phyloP scores from a whole-genome alignment of 2,888 invertebrate genomes.

The Xylocampa areola region DNA sequence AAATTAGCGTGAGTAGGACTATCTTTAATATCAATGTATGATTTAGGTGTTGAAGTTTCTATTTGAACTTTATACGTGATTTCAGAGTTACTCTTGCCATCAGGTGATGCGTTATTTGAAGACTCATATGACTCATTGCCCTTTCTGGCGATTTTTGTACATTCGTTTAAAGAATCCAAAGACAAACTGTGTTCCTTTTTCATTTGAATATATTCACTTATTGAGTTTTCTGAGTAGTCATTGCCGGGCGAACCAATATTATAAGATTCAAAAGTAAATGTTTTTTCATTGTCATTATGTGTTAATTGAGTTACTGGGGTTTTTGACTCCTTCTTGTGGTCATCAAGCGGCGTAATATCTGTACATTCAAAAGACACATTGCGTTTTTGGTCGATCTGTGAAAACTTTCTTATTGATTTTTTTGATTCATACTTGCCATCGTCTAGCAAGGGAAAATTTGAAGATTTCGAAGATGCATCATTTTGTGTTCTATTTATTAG shows the following conservation, averaged over 20 bases:
- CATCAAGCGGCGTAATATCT: conserved; percentile 2
- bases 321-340: too few species aligned
- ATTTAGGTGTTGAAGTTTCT: conserved; percentile 70
- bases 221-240: neutral
- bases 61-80: conserved; percentile 67
- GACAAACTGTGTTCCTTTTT: too few species aligned
- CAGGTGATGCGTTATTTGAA: neutral
- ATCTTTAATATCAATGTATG: conserved; percentile 38
- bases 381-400: conserved; percentile 3
- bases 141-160: too few species aligned
- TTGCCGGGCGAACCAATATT: too few species aligned
- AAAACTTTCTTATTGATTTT: conserved; percentile 12
- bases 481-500: neutral
- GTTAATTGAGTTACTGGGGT: too few species aligned
- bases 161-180: too few species aligned
- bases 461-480: neutral
- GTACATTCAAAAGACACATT: conserved; percentile 8
- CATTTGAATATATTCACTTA: neutral
- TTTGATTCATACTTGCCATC: conserved; percentile 4
- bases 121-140: neutral
- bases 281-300: too few species aligned
- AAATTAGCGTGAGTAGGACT: conserved; percentile 23
- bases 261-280: too few species aligned
- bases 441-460: neutral
- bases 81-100: conserved; percentile 18